phyloP scores from a whole-genome alignment of 2,797 vertebrate genomes.

The Enoplosus armatus region DNA sequence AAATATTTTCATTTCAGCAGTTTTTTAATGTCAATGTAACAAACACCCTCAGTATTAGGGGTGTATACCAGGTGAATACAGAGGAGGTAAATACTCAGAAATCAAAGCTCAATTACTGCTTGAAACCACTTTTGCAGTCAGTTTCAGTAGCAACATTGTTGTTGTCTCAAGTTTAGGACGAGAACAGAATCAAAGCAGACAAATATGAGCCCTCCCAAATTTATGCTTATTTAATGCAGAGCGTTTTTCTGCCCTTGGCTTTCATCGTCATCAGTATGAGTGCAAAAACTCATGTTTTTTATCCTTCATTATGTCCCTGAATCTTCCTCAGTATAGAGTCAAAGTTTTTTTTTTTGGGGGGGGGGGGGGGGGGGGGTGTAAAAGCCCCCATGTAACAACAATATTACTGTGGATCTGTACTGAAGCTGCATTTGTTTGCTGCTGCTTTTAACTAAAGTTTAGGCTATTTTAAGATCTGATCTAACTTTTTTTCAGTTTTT shows the following conservation, averaged over 20 bases:
- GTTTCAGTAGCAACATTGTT: conserved; percentile 25
- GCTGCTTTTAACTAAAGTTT: not conserved
- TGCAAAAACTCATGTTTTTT: not conserved
- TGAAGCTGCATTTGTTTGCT: not conserved
- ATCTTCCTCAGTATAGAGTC: not conserved
- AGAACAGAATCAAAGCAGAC: conserved; percentile 44
- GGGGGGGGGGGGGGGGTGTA: not conserved
- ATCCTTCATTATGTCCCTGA: not conserved
- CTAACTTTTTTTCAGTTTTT: not conserved
- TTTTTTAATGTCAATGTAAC: not conserved
- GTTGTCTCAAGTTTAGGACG: conserved; percentile 42
- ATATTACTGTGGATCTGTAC: conserved; percentile 1
- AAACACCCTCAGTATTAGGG: not conserved
- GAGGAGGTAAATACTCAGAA: conserved; percentile 36
- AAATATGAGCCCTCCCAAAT: conserved; percentile 33
- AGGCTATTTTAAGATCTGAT: not conserved
- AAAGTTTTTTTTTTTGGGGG: not conserved
- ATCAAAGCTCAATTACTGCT: conserved; percentile 46
- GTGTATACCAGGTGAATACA: conserved; percentile 20
- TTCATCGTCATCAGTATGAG: conserved; percentile 24
- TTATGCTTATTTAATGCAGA: conserved; percentile 49
- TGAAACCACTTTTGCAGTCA: conserved; percentile 45
- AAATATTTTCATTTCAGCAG: not conserved
- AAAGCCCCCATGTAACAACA: not conserved
- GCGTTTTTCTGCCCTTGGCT: conserved; percentile 40